Evolutionary conservation across 2,797 vertebrate species (phyloP).

Genomic region (Poeciliopsis gracilis): DNA sequence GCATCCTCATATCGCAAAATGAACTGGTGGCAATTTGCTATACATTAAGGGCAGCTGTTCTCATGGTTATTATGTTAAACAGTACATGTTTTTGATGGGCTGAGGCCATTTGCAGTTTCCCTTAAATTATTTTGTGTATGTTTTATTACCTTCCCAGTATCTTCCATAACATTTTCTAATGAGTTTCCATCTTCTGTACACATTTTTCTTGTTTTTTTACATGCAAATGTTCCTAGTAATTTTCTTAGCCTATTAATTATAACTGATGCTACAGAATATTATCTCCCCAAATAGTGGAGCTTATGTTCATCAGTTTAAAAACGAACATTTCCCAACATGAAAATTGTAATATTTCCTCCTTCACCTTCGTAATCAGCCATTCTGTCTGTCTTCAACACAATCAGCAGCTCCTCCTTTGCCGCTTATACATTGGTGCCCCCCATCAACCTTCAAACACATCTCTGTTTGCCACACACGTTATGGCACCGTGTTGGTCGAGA

Average conservation of each 20-base stretch:
- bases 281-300: constrained; percentile 53
- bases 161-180: neutral
- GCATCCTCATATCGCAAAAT: constrained; percentile 49
- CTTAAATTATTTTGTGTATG: constrained; percentile 11
- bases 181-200: neutral
- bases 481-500: constrained; percentile 82
- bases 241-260: constrained; percentile 46
- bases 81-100: constrained; percentile 10
- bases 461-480: constrained; percentile 76
- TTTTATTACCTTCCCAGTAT: neutral
- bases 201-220: constrained; percentile 7
- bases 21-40: constrained; percentile 20
- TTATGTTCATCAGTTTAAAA: constrained; percentile 57
- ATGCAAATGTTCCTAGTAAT: constrained; percentile 5
- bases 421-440: constrained; percentile 27
- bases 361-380: constrained; percentile 20
- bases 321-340: constrained; percentile 6
- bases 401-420: constrained; percentile 37
- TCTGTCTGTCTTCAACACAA: constrained; percentile 37
- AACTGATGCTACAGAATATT: constrained; percentile 60
- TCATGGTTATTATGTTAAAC: constrained; percentile 28
- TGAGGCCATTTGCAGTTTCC: constrained; percentile 5
- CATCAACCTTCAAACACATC: constrained; percentile 49
- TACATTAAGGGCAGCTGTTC: constrained; percentile 22
- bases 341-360: constrained; percentile 52